A percentile compares a stretch with the other conserved stretches of the same genome.
Evolutionary conservation across 2,113 vertebrate genomes (phyloP).

Genomic region (Chionomys nivalis): DNA sequence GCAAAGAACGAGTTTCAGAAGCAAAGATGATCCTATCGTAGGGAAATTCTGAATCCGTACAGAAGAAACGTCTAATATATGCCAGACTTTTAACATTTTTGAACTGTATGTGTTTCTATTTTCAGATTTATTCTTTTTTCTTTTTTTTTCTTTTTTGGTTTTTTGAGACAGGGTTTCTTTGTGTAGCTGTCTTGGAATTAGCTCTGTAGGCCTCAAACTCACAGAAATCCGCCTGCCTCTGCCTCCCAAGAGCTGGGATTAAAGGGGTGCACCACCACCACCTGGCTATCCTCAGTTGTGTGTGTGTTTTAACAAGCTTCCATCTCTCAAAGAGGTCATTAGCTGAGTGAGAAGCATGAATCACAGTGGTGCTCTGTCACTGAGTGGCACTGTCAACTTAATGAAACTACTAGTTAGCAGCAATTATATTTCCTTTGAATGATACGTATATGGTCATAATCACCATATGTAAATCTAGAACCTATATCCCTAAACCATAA

Average conservation of each 20-base stretch:
- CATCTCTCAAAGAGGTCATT: conserved; percentile 46
- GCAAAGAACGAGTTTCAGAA: conserved; percentile 5
- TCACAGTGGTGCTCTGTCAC: background rate
- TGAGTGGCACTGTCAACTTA: background rate
- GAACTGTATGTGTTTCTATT: background rate
- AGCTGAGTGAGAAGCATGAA: conserved; percentile 5
- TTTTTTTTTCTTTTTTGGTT: accelerated
- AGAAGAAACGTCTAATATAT: background rate
- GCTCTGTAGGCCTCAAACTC: background rate
- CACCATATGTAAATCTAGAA: background rate
- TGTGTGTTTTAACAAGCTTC: background rate
- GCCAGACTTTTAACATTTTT: background rate
- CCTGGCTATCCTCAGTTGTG: background rate
- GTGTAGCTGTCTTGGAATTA: background rate
- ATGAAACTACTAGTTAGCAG: conserved; percentile 15
- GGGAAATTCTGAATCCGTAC: background rate
- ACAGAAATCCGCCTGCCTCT: background rate
- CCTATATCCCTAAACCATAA: conserved; percentile 4
- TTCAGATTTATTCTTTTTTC: background rate
- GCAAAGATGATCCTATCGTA: background rate
- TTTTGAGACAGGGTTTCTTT: background rate
- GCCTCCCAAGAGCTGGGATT: background rate
- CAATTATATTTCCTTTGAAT: conserved; percentile 24
- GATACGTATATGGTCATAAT: background rate
- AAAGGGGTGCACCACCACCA: no score